Evolutionary conservation across 2,888 invertebrate species (phyloP).

Genomic region (Scaptomyza cyrtandrae): DNA sequence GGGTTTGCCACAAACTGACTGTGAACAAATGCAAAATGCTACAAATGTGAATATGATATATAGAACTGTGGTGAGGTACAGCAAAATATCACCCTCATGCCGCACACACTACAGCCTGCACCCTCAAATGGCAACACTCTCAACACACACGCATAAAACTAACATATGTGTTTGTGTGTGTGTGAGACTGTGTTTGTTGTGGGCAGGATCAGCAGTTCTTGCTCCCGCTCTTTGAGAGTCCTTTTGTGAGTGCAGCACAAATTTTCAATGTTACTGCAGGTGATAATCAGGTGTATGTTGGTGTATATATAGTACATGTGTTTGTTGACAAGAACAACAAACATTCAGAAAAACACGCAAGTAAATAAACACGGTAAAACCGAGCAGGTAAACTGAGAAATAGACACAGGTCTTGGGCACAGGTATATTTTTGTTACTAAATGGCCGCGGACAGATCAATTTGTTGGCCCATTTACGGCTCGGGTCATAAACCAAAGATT

Average conservation of each 20-base stretch:
- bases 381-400: conserved; percentile 53
- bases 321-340: conserved; percentile 31
- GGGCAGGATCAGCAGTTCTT: conserved; percentile 54
- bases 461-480: conserved; percentile 50
- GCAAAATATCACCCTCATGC: conserved; percentile 39
- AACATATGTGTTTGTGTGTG: neutral
- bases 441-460: conserved; percentile 76
- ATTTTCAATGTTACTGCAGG: conserved; percentile 53
- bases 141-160: conserved; percentile 4
- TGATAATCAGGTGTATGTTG: conserved; percentile 80
- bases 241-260: neutral
- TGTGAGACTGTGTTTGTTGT: conserved; percentile 29
- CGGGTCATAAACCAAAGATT: conserved; percentile 33
- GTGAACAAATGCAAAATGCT: conserved; percentile 65
- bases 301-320: conserved; percentile 49
- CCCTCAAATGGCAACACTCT: conserved; percentile 47
- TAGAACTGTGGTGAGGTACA: conserved; percentile 1
- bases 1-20: conserved; percentile 71
- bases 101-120: conserved; percentile 35
- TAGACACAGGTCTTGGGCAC: conserved; percentile 1
- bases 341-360: conserved; percentile 19
- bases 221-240: conserved; percentile 29
- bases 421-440: conserved; percentile 41
- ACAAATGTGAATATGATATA: conserved; percentile 45
- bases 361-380: conserved; percentile 40